A percentile compares a stretch with the other conserved stretches of the same genome.
phyloP scores from a whole-genome alignment of 2,113 vertebrate genomes.

The Theristicus caerulescens region DNA sequence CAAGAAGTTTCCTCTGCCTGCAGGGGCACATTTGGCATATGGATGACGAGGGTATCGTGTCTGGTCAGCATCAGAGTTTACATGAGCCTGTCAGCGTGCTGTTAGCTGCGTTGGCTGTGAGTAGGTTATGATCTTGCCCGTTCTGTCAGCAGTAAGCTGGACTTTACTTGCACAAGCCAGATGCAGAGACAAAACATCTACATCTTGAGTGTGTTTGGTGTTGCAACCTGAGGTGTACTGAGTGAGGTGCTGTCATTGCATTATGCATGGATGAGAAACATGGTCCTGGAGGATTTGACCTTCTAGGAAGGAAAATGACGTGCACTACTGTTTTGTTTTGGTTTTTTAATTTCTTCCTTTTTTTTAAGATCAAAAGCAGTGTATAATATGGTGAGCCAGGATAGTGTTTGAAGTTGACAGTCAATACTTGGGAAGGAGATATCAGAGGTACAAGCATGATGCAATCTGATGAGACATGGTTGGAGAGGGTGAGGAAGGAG shows the following conservation, averaged over 20 bases:
- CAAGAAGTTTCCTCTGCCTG: neutral
- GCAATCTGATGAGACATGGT: neutral
- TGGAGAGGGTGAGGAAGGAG: neutral
- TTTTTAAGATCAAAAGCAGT: neutral
- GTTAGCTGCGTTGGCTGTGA: neutral
- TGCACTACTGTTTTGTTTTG: neutral
- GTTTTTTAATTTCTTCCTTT: neutral
- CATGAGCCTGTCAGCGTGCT: rapidly evolving
- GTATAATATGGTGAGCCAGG: neutral
- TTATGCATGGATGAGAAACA: neutral
- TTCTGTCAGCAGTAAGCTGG: neutral
- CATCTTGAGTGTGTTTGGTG: neutral
- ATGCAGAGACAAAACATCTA: neutral
- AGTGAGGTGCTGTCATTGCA: neutral
- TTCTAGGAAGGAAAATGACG: neutral
- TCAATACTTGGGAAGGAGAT: neutral
- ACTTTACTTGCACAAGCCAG: neutral
- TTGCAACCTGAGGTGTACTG: neutral
- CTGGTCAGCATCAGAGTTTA: neutral
- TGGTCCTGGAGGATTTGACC: neutral
- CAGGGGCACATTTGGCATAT: neutral
- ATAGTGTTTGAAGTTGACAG: neutral
- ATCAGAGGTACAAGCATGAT: neutral
- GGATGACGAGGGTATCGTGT: neutral
- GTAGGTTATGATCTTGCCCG: neutral